A percentile compares a stretch with the other conserved stretches of the same genome.
Evolutionary conservation across 2,888 invertebrate genomes (phyloP).

Genomic region (Abrostola tripartita): DNA sequence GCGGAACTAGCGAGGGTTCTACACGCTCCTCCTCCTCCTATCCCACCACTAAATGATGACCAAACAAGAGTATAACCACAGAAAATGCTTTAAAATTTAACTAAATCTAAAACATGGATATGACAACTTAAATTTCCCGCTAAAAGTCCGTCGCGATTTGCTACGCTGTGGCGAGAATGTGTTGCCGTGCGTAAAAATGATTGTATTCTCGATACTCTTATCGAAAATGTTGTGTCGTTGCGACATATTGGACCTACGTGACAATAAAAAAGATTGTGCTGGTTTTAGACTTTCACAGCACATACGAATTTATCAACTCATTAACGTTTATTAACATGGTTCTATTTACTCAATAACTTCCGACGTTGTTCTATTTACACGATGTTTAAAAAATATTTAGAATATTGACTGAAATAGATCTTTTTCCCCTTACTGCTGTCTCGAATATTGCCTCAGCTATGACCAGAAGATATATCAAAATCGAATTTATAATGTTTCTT

Average conservation of each 20-base stretch:
- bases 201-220: slow-evolving; percentile 9
- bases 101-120: slow-evolving; percentile 42
- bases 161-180: slow-evolving; percentile 19
- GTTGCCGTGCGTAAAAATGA: slow-evolving; percentile 27
- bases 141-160: slow-evolving; percentile 16
- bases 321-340: slow-evolving; percentile 18
- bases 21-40: slow-evolving; percentile 75
- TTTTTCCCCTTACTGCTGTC: slow-evolving; percentile 1
- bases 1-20: slow-evolving; percentile 83
- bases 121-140: slow-evolving; percentile 51
- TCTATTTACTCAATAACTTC: slow-evolving; percentile 34
- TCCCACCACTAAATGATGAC: slow-evolving; percentile 69
- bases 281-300: slow-evolving; percentile 38
- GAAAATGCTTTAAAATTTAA: slow-evolving; percentile 40
- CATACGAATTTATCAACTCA: slow-evolving; percentile 44
- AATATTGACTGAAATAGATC: slow-evolving; percentile 12
- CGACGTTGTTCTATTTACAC: slow-evolving; percentile 38
- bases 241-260: slow-evolving; percentile 22
- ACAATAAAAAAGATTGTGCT: slow-evolving; percentile 23
- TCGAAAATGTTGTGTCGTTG: slow-evolving; percentile 16
- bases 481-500: slow-evolving; percentile 16
- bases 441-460: not conserved
- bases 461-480: slow-evolving; percentile 11
- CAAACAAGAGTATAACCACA: slow-evolving; percentile 70
- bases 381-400: slow-evolving; percentile 30